Percentiles rank a stretch among this genome's conserved stretches.
Conservation (phyloP, 2,797 vertebrate genomes). For the Oreochromis grahami region DNA sequence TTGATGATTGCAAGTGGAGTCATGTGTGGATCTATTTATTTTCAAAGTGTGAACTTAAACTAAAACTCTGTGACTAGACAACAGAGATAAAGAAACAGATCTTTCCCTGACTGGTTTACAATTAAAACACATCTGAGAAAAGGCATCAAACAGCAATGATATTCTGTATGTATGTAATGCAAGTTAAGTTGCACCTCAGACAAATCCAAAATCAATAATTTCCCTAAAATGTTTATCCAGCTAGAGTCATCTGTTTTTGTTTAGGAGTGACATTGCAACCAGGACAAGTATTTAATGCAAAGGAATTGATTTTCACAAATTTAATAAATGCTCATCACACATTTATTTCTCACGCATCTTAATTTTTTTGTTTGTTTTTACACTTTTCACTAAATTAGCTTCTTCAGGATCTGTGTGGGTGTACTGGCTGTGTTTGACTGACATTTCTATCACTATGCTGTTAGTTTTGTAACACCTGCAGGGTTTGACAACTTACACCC, state of each 20-base stretch:
- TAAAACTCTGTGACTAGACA: background rate
- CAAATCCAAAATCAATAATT: background rate
- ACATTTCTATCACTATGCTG: background rate
- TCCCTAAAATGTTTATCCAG: background rate
- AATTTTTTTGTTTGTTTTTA: background rate
- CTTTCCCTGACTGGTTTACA: background rate
- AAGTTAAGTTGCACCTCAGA: background rate
- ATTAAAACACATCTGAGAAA: background rate
- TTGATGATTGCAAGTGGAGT: fast-evolving
- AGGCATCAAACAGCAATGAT: background rate
- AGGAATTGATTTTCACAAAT: background rate
- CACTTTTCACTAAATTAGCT: background rate
- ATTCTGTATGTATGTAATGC: background rate
- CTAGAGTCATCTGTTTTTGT: background rate
- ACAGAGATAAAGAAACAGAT: background rate
- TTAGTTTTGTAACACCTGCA: background rate
- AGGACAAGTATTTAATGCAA: background rate
- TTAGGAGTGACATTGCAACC: background rate
- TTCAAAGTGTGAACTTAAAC: background rate
- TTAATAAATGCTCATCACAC: background rate
- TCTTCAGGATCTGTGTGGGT: background rate
- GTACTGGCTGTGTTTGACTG: background rate
- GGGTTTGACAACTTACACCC: background rate
- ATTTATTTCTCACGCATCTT: background rate
- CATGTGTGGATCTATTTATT: background rate